These are phyloP conservation scores for Agrotis segetum DNA, from an alignment of 2,888 invertebrate genomes.

Conservation along the genomic window DNA sequence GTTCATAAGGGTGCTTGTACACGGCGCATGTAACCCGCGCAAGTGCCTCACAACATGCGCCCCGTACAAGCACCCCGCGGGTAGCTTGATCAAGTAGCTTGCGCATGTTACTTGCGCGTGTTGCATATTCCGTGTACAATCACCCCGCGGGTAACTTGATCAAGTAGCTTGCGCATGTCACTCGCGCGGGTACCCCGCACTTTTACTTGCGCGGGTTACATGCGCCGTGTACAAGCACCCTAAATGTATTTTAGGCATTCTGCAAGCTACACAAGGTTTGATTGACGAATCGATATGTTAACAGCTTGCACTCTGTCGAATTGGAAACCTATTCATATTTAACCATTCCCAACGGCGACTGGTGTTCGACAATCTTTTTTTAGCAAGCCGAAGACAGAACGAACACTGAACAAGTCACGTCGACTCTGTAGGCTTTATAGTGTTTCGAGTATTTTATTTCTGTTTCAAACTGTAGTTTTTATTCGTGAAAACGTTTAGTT, in stretches of 20 bases:
- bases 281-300: conserved; percentile 7
- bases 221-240: too few species aligned
- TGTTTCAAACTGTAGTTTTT: neutral
- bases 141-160: too few species aligned
- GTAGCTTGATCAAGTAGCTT: too few species aligned
- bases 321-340: conserved; percentile 1
- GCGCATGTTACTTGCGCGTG: too few species aligned
- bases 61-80: too few species aligned
- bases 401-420: neutral
- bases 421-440: neutral
- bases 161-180: too few species aligned
- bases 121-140: too few species aligned
- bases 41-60: too few species aligned
- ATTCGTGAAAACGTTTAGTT: neutral
- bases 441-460: neutral
- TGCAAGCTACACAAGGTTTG: neutral
- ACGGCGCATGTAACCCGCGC: too few species aligned
- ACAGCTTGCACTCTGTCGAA: neutral
- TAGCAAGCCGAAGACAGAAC: neutral
- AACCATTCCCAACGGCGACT: neutral
- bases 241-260: neutral
- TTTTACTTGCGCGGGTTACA: too few species aligned
- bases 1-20: too few species aligned
- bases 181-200: too few species aligned
- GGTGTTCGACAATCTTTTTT: conserved; percentile 3